Base-by-base conservation (phyloP, 2,113 vertebrate species). In the Cyphomyrus discorhynchus region DNA sequence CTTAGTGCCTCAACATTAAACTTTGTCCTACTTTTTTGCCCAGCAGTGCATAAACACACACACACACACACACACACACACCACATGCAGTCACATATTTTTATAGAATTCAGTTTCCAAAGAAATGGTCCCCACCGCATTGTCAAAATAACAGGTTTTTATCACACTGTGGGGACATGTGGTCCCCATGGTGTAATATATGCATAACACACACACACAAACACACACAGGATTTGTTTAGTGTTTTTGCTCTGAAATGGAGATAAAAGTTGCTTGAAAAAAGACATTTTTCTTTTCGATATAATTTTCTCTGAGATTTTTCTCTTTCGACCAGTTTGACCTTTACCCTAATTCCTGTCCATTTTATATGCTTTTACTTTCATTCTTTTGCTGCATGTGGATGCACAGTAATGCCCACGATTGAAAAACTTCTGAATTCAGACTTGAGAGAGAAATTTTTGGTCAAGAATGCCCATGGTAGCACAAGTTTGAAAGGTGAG, bases 391-490 rank as follows among this genome's bases (percentile, higher is more conserved):
- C 24, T 45, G 82, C 82, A 80, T 80, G 42, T 45, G 45, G 19
- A 91, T 39, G 90, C 94, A 86, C 93, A 98, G 98, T 98, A 27
- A 97, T 99, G 95, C 98, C 98, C 0, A 96, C 97, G 92, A 98
- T 99, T 1, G 98, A 99, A 96, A 99, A 98, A 93, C 94, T 99
- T 88, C 95, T 99, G 66, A 97, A 96, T 92, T 94, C 95, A 0
- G 97, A 98, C 92, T 99, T 98, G 98, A 99, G 96, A 94, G 97
- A 99, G 91, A 95, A 96, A 91, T 94, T 98, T 92, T 94, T 98
- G 94, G 97, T 97, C 91, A 95, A 95, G 91, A 96, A 86, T 88
- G 0, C 94, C 0, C 83, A 94, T 0, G 96, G 97, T 66, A 91
- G 95, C 92, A 97, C 97, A 93, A 97, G 97, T 89, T 96, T 98